phyloP scores from a whole-genome alignment of 2,113 vertebrate genomes.

The Laterallus jamaicensis region DNA sequence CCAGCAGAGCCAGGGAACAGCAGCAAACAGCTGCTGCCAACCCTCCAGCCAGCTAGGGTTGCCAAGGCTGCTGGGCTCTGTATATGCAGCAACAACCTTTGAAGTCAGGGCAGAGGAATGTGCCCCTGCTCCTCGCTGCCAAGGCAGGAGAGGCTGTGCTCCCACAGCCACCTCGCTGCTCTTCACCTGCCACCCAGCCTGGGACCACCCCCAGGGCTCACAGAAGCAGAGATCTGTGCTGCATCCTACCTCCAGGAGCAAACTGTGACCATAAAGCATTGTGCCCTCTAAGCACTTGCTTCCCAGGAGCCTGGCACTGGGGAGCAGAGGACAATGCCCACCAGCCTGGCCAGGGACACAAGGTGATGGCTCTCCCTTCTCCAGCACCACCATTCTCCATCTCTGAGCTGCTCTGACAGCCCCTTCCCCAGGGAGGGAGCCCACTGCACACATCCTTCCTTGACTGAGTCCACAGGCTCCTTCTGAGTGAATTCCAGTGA shows the following conservation, averaged over 20 bases:
- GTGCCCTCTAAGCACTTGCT: rapidly evolving
- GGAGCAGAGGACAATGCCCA: background rate
- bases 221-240: rapidly evolving
- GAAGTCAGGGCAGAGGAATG: slow-evolving; percentile 59
- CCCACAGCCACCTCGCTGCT: background rate
- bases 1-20: background rate
- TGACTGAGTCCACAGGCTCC: background rate
- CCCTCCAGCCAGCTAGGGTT: background rate
- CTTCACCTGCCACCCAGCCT: background rate
- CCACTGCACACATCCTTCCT: rapidly evolving
- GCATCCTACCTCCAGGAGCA: background rate
- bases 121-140: background rate
- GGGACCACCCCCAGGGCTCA: rapidly evolving
- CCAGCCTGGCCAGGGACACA: background rate
- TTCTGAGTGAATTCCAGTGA: background rate
- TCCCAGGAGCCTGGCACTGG: rapidly evolving
- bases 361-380: no score
- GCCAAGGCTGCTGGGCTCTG: slow-evolving; percentile 60
- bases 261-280: background rate
- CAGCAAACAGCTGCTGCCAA: slow-evolving; percentile 40
- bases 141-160: rapidly evolving
- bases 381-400: rapidly evolving
- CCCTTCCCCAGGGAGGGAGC: background rate
- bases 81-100: slow-evolving; percentile 65
- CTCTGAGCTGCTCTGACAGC: background rate